Evolutionary conservation across 1,140 invertebrate species (phyloP), one percentile per base, ranked within the genome.

Genomic region (Laupala kohalensis): DNA sequence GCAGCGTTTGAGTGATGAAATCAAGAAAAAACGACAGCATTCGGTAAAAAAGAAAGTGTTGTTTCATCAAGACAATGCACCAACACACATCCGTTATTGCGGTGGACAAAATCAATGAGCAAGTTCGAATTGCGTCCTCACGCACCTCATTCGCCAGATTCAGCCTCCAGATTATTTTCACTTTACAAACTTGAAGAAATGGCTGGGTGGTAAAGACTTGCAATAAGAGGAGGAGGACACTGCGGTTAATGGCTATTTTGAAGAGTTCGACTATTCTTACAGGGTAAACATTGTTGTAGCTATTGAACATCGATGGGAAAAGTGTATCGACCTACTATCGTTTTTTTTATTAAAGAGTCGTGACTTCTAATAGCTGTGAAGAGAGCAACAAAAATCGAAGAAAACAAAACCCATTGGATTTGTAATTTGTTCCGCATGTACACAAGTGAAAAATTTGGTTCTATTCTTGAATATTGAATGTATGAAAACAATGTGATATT

Each of bases 311-410:
- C 4, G 1, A 19, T 29, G 68, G 67, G 23, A 27, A n/a, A 23
- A 73, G 23, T 27, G 53, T 66, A 23, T 73, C 72, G 25, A 19
- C 26, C 73, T 64, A 77, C n/a, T n/a, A n/a, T n/a, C n/a, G n/a
- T n/a, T n/a, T n/a, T n/a, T n/a, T n/a, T n/a, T n/a, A n/a, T n/a
- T n/a, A n/a, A n/a, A n/a, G n/a, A n/a, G n/a, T n/a, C n/a, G n/a
- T n/a, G n/a, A n/a, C n/a, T n/a, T n/a, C n/a, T n/a, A n/a, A n/a
- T n/a, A n/a, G n/a, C n/a, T n/a, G n/a, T n/a, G n/a, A n/a, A n/a
- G n/a, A n/a, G n/a, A n/a, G n/a, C n/a, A n/a, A n/a, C n/a, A n/a
- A n/a, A n/a, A n/a, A n/a, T n/a, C n/a, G n/a, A n/a, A n/a, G n/a
- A n/a, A n/a, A n/a, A n/a, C n/a, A n/a, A n/a, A n/a, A n/a, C n/a